A percentile compares a stretch with the other conserved stretches of the same genome.
These are phyloP conservation scores for Trididemnum nubilum DNA, from an alignment of 23 tunicate genomes.

Conservation along the genomic window DNA sequence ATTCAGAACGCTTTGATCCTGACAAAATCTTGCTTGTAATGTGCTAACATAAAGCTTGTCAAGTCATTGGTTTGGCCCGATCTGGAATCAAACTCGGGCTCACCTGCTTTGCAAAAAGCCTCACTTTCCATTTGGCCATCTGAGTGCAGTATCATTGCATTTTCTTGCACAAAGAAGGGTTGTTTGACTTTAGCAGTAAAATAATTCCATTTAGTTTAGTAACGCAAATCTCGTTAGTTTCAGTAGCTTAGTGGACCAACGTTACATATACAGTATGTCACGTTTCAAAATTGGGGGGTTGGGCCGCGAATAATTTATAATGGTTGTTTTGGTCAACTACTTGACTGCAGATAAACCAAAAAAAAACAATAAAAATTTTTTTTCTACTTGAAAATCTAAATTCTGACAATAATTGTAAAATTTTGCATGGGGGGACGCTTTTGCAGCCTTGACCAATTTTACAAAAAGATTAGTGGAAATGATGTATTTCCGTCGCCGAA, in stretches of 20 bases:
- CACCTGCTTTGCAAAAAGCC: neutral
- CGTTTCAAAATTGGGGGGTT: slow-evolving; percentile 2
- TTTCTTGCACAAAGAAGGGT: neutral
- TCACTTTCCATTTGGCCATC: neutral
- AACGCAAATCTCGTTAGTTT: neutral
- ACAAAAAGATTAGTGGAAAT: too few species aligned
- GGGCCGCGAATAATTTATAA: neutral
- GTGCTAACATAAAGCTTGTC: too few species aligned
- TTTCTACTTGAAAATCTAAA: neutral
- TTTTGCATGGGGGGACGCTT: too few species aligned
- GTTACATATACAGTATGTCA: slow-evolving; percentile 12
- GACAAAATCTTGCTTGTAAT: neutral
- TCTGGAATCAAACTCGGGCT: neutral
- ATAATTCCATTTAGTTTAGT: neutral
- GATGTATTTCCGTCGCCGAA: too few species aligned
- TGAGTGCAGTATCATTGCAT: neutral
- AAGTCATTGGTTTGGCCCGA: neutral
- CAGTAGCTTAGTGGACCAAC: neutral
- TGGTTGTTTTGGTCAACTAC: neutral
- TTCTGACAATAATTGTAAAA: neutral
- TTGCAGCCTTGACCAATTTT: too few species aligned
- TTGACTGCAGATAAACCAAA: neutral
- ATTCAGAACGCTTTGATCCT: neutral
- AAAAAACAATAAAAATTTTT: neutral
- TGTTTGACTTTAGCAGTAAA: neutral